phyloP scores from a whole-genome alignment of 2,113 vertebrate species.

The Cavia porcellus region DNA sequence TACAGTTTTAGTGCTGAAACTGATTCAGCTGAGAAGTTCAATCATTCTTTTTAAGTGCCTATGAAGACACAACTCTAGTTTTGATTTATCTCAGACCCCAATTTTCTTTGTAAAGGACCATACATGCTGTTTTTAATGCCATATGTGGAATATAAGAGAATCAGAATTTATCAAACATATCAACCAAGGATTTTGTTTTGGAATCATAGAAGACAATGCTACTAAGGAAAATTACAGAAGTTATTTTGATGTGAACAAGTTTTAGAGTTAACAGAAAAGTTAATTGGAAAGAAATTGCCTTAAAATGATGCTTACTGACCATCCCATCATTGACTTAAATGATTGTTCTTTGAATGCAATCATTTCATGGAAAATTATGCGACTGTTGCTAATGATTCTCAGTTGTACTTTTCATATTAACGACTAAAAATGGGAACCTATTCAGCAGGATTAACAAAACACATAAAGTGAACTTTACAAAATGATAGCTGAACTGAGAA shows the following conservation, averaged over 20 bases:
- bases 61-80: neutral
- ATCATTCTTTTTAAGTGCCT: neutral
- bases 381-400: slow-evolving; percentile 33
- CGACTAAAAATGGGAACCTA: slow-evolving; percentile 28
- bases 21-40: neutral
- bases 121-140: neutral
- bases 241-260: slow-evolving; percentile 31
- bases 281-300: slow-evolving; percentile 32
- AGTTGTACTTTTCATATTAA: slow-evolving; percentile 52
- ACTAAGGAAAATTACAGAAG: slow-evolving; percentile 48
- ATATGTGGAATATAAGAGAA: neutral
- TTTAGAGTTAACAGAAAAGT: slow-evolving; percentile 12
- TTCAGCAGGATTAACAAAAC: neutral
- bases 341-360: slow-evolving; percentile 52
- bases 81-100: neutral
- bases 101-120: neutral
- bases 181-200: slow-evolving; percentile 42
- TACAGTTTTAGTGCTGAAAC: neutral
- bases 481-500: neutral
- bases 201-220: slow-evolving; percentile 6
- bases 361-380: slow-evolving; percentile 24
- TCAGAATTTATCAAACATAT: slow-evolving; percentile 32
- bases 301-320: neutral
- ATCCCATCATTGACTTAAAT: neutral
- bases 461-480: slow-evolving; percentile 8